These are phyloP conservation scores for Salmo trutta DNA, from an alignment of 2,797 vertebrate genomes.

Conservation along the genomic window DNA sequence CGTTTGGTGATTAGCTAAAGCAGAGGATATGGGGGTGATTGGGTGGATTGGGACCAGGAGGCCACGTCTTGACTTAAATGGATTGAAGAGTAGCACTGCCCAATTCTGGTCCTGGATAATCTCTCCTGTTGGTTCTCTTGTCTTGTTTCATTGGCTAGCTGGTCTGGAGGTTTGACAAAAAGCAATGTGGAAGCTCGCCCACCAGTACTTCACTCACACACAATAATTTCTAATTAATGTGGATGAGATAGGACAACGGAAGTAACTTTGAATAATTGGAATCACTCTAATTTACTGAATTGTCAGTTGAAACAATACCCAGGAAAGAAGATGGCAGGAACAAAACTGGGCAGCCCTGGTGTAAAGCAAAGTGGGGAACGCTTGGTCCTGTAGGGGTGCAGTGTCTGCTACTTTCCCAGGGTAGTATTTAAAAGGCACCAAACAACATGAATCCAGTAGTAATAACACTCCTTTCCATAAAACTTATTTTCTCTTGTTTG, in stretches of 20 bases:
- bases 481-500: background rate
- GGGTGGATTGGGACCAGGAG: background rate
- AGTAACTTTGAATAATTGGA: background rate
- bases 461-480: background rate
- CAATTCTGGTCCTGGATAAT: conserved; percentile 2
- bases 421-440: background rate
- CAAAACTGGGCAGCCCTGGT: background rate
- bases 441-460: background rate
- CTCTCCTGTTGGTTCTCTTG: conserved; percentile 1
- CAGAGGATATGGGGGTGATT: background rate
- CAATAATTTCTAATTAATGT: background rate
- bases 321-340: background rate
- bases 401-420: background rate
- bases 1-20: background rate
- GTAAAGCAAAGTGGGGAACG: background rate
- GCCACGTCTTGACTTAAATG: background rate
- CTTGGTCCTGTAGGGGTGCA: background rate
- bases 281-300: background rate
- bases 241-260: background rate
- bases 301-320: background rate
- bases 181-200: background rate
- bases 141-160: background rate
- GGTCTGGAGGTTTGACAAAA: background rate
- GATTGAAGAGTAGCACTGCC: conserved; percentile 3
- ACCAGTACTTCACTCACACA: background rate